Evolutionary conservation across 2,113 vertebrate species (phyloP).

Genomic region (Trinectes maculatus): DNA sequence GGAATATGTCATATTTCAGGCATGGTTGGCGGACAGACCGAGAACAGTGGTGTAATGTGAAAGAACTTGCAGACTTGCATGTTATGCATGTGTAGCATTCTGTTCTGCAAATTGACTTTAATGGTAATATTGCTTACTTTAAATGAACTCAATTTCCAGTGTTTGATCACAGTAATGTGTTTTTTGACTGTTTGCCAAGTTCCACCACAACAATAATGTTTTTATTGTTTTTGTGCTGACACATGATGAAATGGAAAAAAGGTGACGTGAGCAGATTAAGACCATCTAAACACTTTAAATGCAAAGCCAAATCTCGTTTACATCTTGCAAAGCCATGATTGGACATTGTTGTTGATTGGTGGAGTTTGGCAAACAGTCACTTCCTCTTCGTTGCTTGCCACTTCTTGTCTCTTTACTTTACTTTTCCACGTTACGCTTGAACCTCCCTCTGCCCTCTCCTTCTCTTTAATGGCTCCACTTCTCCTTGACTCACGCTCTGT

Average conservation of each 20-base stretch:
- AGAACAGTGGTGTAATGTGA: neutral
- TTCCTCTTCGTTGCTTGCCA: constrained; percentile 4
- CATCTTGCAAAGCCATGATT: neutral
- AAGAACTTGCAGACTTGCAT: constrained; percentile 10
- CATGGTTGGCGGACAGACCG: constrained; percentile 3
- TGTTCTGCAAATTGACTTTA: neutral
- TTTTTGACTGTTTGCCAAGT: constrained; percentile 22
- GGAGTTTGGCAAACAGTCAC: neutral
- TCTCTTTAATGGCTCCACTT: constrained; percentile 1
- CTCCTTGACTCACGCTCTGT: constrained; percentile 54
- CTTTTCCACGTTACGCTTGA: constrained; percentile 26
- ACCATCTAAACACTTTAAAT: too few relatives aligned
- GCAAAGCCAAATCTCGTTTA: too few relatives aligned
- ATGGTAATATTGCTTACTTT: neutral
- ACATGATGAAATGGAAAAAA: too few relatives aligned
- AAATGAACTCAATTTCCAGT: too few relatives aligned
- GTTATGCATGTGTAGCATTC: neutral
- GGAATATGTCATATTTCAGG: neutral
- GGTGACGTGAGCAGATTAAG: too few relatives aligned
- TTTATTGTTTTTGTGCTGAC: too few relatives aligned
- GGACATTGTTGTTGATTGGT: neutral
- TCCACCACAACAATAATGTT: too few relatives aligned
- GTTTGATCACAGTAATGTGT: too few relatives aligned
- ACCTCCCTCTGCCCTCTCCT: neutral
- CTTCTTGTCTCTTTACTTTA: constrained; percentile 2